A percentile compares a stretch with the other conserved stretches of the same genome.
phyloP scores from a whole-genome alignment of 92 coral and sea anemone genomes.

The Heliopora coerulea region DNA sequence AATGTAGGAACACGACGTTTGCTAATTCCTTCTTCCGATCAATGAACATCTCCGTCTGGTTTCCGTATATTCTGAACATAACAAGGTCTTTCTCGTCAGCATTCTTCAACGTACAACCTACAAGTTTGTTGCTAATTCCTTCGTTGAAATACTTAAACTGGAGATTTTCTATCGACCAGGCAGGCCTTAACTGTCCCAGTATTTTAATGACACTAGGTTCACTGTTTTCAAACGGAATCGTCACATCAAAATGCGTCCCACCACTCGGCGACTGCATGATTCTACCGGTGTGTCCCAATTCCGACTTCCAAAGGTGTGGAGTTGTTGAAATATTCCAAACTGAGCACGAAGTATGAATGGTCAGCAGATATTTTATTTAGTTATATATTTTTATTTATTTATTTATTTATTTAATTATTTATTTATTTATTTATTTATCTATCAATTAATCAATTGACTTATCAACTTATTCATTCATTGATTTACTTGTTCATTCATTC shows the following conservation, averaged over 20 bases:
- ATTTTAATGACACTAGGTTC: constrained; percentile 62
- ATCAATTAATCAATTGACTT: no score
- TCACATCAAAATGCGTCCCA: constrained; percentile 57
- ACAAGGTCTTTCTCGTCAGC: constrained; percentile 62
- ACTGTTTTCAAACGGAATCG: constrained; percentile 63
- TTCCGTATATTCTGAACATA: constrained; percentile 83
- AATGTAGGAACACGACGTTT: constrained; percentile 67
- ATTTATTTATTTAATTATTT: no score
- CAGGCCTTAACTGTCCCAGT: constrained; percentile 64
- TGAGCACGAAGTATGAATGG: no score
- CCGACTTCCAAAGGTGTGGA: no score
- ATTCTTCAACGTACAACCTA: constrained; percentile 67
- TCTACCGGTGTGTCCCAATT: no score
- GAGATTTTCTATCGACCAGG: constrained; percentile 62
- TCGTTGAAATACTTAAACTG: constrained; percentile 73
- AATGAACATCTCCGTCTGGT: constrained; percentile 91
- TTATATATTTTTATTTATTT: no score
- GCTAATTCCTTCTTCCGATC: constrained; percentile 82
- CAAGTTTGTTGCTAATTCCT: constrained; percentile 93
- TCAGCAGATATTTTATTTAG: no score
- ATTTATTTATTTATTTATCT: no score
- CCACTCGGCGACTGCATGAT: no score
- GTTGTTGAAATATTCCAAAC: no score
- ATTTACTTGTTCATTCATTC: no score
- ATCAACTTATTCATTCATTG: no score